phyloP scores from a whole-genome alignment of 2,113 vertebrate species.

The Murina feae region DNA sequence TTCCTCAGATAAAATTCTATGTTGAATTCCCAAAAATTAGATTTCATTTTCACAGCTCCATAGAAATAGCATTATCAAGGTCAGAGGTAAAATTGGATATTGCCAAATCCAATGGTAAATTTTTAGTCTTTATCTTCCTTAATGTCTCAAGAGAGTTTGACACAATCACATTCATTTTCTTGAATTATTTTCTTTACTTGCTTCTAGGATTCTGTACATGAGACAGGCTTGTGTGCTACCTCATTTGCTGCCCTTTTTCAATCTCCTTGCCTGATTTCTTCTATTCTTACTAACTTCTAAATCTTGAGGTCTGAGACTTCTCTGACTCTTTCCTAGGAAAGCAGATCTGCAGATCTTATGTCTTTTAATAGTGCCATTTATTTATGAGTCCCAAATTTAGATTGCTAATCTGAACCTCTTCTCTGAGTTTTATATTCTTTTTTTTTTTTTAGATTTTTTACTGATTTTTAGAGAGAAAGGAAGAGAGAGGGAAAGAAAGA shows the following conservation, averaged over 20 bases:
- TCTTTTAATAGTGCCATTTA: not conserved
- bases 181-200: not conserved
- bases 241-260: not conserved
- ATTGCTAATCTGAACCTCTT: not conserved
- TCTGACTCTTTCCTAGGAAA: not conserved
- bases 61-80: not conserved
- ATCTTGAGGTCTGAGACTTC: not conserved
- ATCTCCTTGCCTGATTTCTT: not conserved
- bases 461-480: no score
- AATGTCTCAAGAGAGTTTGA: not conserved
- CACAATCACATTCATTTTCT: not conserved
- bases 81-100: not conserved
- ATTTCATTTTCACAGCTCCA: not conserved
- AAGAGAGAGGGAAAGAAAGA: no score
- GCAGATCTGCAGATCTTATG: not conserved
- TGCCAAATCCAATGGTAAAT: not conserved
- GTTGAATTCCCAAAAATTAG: not conserved
- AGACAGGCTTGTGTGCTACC: not conserved
- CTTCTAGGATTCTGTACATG: not conserved
- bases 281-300: not conserved
- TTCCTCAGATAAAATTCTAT: not conserved
- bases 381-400: not conserved
- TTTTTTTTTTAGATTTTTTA: no score
- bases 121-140: not conserved
- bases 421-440: not conserved